phyloP scores from a whole-genome alignment of 1,140 invertebrate species.

The Campoletis sonorensis region DNA sequence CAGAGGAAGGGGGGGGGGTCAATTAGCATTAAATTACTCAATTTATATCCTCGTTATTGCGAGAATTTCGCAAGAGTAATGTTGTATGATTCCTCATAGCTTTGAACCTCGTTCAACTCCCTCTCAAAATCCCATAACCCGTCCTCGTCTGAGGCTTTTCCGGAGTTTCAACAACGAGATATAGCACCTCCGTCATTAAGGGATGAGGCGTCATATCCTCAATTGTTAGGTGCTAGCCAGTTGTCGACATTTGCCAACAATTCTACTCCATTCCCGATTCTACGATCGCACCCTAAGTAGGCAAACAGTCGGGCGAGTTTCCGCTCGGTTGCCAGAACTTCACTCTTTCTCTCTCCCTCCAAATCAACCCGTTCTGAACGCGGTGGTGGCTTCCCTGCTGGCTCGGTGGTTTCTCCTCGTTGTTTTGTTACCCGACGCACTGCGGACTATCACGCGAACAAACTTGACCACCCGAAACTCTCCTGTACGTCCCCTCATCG shows the following conservation, averaged over 20 bases:
- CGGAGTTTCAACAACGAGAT: conserved; percentile 3
- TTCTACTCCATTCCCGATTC: conserved; percentile 16
- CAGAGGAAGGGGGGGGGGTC: background rate
- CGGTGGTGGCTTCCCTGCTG: background rate
- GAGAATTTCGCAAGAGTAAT: no score
- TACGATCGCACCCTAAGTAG: conserved; percentile 21
- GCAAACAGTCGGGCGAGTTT: conserved; percentile 26
- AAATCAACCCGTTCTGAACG: background rate
- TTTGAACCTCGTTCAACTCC: no score
- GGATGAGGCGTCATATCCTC: conserved; percentile 9
- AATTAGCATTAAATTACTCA: conserved; percentile 57
- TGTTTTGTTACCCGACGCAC: conserved; percentile 36
- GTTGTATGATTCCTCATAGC: no score
- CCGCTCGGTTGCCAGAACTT: conserved; percentile 15
- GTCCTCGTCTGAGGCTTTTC: conserved; percentile 24
- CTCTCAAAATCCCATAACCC: no score
- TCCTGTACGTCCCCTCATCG: background rate
- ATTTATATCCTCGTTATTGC: conserved; percentile 48
- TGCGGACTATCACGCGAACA: conserved; percentile 52
- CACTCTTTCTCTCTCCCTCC: background rate
- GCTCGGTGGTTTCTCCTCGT: background rate
- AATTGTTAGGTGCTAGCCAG: conserved; percentile 16
- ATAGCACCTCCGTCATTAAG: background rate
- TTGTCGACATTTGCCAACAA: conserved; percentile 22
- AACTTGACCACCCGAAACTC: background rate